phyloP scores from a whole-genome alignment of 2,888 invertebrate genomes.

The Orthonychiurus folsomi region DNA sequence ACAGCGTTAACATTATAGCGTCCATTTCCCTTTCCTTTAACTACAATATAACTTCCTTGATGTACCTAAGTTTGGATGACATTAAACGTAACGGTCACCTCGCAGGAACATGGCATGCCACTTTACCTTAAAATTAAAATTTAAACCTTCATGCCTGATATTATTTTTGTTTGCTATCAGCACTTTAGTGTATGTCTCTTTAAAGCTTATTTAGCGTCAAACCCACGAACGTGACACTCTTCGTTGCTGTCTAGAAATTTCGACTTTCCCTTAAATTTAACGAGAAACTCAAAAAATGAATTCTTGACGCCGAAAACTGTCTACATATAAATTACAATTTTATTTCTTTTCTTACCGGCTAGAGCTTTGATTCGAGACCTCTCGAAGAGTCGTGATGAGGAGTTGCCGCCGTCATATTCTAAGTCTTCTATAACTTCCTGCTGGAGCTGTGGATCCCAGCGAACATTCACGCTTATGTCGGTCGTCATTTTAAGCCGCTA shows the following conservation, averaged over 20 bases:
- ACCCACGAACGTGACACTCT: too few relatives aligned
- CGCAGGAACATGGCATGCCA: too few relatives aligned
- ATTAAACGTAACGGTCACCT: background rate
- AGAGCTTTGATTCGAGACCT: conserved; percentile 97
- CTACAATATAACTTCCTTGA: background rate
- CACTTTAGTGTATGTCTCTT: too few relatives aligned
- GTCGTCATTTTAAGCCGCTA: conserved; percentile 65
- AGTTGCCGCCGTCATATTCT: conserved; percentile 98
- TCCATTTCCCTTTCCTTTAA: background rate
- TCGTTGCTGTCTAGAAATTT: too few relatives aligned
- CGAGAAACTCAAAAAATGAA: background rate
- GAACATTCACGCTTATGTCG: conserved; percentile 85
- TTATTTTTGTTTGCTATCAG: too few relatives aligned
- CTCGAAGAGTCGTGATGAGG: conserved; percentile 97
- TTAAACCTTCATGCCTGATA: too few relatives aligned
- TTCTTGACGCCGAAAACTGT: background rate
- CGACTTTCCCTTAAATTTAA: background rate
- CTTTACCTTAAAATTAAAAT: too few relatives aligned
- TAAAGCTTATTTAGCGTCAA: too few relatives aligned
- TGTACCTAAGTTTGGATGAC: background rate
- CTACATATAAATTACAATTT: background rate
- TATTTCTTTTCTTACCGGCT: conserved; percentile 78
- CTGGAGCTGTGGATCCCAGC: conserved; percentile 85
- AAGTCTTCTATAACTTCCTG: conserved; percentile 78
- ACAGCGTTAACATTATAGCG: background rate